A percentile compares a stretch with the other conserved stretches of the same genome.
Conservation (phyloP, 2,888 invertebrate species). For the Ecliptopera silaceata region DNA sequence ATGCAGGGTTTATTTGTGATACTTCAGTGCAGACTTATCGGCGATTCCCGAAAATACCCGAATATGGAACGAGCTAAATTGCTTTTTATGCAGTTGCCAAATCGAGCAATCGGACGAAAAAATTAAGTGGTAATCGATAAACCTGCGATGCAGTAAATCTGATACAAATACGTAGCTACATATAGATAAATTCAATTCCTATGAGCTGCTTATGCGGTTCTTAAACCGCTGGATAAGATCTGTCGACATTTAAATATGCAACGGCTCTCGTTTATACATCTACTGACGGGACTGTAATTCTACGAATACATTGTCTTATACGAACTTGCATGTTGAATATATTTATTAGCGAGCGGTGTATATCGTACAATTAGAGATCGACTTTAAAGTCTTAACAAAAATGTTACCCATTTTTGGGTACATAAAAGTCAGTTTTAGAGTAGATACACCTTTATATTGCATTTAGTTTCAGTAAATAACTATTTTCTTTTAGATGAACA, state of each 20-base stretch:
- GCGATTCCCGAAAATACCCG: conserved; percentile 19
- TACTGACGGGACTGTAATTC: no score
- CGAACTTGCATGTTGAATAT: no score
- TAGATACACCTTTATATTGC: no score
- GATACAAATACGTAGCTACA: not conserved
- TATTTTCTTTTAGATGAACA: conserved; percentile 64
- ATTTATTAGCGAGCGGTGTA: no score
- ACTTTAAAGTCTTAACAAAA: no score
- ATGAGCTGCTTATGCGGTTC: not conserved
- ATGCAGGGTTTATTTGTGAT: conserved; percentile 10
- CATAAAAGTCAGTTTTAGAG: no score
- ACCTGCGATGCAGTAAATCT: conserved; percentile 5
- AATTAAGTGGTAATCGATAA: conserved; percentile 17
- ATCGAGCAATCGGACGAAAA: conserved; percentile 29
- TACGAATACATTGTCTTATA: no score
- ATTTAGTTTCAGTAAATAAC: not conserved
- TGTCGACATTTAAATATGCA: no score
- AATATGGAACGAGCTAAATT: conserved; percentile 28
- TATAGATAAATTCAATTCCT: not conserved
- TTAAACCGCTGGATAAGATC: no score
- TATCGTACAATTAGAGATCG: no score
- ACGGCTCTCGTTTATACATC: no score
- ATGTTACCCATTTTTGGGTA: no score
- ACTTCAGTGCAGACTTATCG: conserved; percentile 23
- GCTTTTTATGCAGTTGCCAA: conserved; percentile 31